Conservation (phyloP, 2,888 invertebrate genomes). For the Graphium colonna region DNA sequence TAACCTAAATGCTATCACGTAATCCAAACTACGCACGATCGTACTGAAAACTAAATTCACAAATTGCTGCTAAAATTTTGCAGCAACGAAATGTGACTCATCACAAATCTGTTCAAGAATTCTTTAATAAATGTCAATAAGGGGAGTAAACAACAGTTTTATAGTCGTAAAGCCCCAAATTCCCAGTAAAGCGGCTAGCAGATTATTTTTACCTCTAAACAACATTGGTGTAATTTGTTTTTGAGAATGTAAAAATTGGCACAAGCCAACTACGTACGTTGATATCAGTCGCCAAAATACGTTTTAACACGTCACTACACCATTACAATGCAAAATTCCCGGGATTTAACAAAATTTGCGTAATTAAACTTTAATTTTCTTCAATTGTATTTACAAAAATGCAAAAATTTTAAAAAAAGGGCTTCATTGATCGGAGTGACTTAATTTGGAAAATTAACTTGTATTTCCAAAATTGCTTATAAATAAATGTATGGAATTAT, state of each 20-base stretch:
- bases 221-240: neutral
- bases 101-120: neutral
- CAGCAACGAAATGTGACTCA: neutral
- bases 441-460: too few species aligned
- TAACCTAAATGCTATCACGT: neutral
- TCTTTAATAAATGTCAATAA: neutral
- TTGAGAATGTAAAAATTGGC: slow-evolving; percentile 2
- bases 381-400: neutral
- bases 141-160: neutral
- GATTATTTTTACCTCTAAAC: slow-evolving; percentile 2
- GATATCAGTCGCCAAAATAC: neutral
- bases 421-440: too few species aligned
- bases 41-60: neutral
- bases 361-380: too few species aligned
- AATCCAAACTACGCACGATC: neutral
- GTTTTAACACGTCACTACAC: neutral
- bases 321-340: too few species aligned
- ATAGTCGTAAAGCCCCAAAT: neutral
- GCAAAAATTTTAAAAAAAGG: too few species aligned
- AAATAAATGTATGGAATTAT: too few species aligned
- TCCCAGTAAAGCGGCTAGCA: neutral
- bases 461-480: too few species aligned
- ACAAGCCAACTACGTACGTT: neutral
- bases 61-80: neutral
- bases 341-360: neutral